Evolutionary conservation across 2,888 invertebrate species (phyloP), one percentile per base, ranked within the genome.

Genomic region (Lithodes maja): DNA sequence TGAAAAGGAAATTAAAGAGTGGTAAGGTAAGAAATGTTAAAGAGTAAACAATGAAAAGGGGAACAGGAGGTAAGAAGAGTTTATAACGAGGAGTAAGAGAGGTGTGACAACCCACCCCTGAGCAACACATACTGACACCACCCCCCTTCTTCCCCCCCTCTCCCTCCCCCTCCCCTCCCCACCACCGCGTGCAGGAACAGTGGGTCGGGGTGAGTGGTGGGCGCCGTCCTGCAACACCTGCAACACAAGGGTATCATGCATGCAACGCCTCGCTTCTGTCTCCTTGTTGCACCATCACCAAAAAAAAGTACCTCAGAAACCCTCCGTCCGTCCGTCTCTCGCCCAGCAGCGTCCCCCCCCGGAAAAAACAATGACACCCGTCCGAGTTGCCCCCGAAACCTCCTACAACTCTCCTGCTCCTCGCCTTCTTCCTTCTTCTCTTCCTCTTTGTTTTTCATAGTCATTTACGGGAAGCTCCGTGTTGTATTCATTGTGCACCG

Each of bases 151-250:
- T n/a, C n/a, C 7, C 53, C 7, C n/a, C 54, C n/a, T n/a, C 2
- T 53, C 17, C 50, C 54, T 79, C 17, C 61, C 9, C 55, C 61
- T 61, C 33, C 49, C 33, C 55, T 49, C 33, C 78, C n/a, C 33
- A 55, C 33, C 17, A 55, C 80, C 17, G 33, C 61, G 33, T 61
- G 71, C 87, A 90, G 87, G 90, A 71, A 84, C 85, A 85, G 84
- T 90, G 90, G 90, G 87, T 87, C 84, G 90, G 90, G 90, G 90
- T 90, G 90, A 90, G 90, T 90, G 85, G 68, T 55, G 78, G 33
- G 81, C 85, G 75, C 69, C 83, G 83, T 52, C 86, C 83, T 74
- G 52, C 71, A 33, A 75, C 77, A 82, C 33, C 83, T 53, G 52
- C 87, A n/a, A 33, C 87, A 55, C 78, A 50, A 74, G 83, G 90